Conservation (phyloP, 1,140 invertebrate genomes). For the Zaprionus vittiger region DNA sequence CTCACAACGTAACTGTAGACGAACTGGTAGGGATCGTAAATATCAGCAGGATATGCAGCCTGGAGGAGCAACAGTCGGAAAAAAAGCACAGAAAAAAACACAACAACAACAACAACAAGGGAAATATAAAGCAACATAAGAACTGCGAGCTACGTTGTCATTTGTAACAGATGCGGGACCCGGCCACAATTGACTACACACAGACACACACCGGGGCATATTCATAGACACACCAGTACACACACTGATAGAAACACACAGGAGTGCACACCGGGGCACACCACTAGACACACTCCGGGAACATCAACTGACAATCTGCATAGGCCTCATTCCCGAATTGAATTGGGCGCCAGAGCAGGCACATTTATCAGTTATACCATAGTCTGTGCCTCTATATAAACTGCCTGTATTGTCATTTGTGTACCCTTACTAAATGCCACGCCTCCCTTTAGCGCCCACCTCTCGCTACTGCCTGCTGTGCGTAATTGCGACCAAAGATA, state of each 20-base stretch:
- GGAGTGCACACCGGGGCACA: no score
- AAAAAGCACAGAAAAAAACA: constrained; percentile 11
- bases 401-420: neutral
- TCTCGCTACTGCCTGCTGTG: constrained; percentile 7
- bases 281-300: neutral
- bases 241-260: neutral
- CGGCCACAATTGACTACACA: constrained; percentile 69
- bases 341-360: neutral
- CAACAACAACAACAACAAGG: constrained; percentile 4
- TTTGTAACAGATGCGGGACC: constrained; percentile 81
- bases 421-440: neutral
- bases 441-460: neutral
- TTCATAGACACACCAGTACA: constrained; percentile 9
- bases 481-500: constrained; percentile 78
- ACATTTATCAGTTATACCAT: neutral
- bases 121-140: constrained; percentile 9
- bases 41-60: constrained; percentile 26
- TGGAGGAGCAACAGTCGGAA: constrained; percentile 28
- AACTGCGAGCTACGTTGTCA: constrained; percentile 52
- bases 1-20: constrained; percentile 16
- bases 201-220: neutral
- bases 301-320: neutral
- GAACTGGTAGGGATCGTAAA: constrained; percentile 31
- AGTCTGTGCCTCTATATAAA: neutral
- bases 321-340: neutral